phyloP scores from a whole-genome alignment of 1,140 invertebrate species.

The Drosophila repleta region DNA sequence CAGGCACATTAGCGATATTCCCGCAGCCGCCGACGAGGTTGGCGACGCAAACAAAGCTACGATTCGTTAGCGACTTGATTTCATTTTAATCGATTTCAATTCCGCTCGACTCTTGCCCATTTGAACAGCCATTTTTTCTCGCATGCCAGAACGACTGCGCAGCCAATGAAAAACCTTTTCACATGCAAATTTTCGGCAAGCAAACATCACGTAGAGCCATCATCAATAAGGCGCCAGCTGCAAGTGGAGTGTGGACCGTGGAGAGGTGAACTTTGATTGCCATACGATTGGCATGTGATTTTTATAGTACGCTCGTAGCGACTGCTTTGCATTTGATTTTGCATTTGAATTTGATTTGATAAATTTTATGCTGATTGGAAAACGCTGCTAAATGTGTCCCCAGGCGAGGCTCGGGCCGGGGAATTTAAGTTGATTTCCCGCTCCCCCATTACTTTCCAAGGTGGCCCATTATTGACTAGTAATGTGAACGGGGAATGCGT shows the following conservation, averaged over 20 bases:
- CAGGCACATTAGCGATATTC: conserved; percentile 31
- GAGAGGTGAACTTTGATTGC: conserved; percentile 58
- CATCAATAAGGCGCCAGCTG: conserved; percentile 56
- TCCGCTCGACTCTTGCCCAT: conserved; percentile 41
- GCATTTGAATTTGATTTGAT: conserved; percentile 79
- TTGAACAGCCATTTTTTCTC: conserved; percentile 20
- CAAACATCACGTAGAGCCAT: conserved; percentile 67
- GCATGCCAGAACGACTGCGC: conserved; percentile 36
- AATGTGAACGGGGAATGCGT: conserved; percentile 69
- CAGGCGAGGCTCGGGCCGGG: conserved; percentile 40
- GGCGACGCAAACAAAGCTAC: conserved; percentile 77
- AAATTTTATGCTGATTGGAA: conserved; percentile 82
- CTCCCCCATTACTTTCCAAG: conserved; percentile 65
- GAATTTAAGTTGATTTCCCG: conserved; percentile 40
- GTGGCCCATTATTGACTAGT: conserved; percentile 78
- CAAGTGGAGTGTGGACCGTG: not conserved
- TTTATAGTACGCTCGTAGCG: conserved; percentile 51
- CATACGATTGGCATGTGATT: conserved; percentile 65
- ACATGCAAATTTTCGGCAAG: conserved; percentile 70
- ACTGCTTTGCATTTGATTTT: conserved; percentile 66
- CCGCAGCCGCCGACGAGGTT: conserved; percentile 19
- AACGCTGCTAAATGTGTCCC: conserved; percentile 77
- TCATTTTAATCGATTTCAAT: conserved; percentile 79
- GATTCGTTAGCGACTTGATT: conserved; percentile 74
- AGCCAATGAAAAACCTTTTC: conserved; percentile 60